Percentiles rank a stretch among this genome's conserved stretches.
Conservation (phyloP, 2,113 vertebrate species). For the Poicephalus meyeri region DNA sequence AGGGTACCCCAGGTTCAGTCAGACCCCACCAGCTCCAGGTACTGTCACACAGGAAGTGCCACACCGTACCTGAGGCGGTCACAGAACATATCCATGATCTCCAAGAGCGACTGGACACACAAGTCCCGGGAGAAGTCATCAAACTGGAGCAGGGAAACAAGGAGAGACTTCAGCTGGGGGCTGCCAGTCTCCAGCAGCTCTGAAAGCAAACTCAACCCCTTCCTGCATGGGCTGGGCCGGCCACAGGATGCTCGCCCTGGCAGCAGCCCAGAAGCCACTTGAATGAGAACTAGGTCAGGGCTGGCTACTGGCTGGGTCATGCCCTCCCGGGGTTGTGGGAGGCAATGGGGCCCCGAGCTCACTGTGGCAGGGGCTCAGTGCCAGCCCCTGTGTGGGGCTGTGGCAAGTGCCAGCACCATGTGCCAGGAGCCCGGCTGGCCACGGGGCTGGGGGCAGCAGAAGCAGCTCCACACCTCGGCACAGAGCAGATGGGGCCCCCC, state of each 20-base stretch:
- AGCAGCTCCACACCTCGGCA: not conserved
- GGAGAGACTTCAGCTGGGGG: not conserved
- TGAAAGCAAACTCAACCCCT: not conserved
- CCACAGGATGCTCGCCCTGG: not conserved
- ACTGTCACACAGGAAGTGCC: not conserved
- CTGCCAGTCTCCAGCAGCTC: not conserved
- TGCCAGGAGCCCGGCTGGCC: not conserved
- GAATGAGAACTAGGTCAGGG: slow-evolving; percentile 29
- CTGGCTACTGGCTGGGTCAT: not conserved
- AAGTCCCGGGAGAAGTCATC: slow-evolving; percentile 95
- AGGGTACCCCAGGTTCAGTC: rapidly evolving
- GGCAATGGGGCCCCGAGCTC: not conserved
- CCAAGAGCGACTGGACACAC: slow-evolving; percentile 90
- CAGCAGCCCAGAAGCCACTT: slow-evolving; percentile 31
- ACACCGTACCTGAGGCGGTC: slow-evolving; percentile 86
- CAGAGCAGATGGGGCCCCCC: slow-evolving; percentile 62
- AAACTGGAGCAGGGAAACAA: slow-evolving; percentile 77
- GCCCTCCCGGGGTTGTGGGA: not conserved
- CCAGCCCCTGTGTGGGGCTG: not conserved
- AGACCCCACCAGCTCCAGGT: rapidly evolving
- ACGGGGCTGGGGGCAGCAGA: not conserved
- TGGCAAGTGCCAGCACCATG: not conserved
- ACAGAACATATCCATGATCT: slow-evolving; percentile 98
- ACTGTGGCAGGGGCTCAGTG: not conserved
- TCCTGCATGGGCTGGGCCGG: not conserved